Conservation (phyloP, 2,797 vertebrate genomes). For the Hybognathus amarus region DNA sequence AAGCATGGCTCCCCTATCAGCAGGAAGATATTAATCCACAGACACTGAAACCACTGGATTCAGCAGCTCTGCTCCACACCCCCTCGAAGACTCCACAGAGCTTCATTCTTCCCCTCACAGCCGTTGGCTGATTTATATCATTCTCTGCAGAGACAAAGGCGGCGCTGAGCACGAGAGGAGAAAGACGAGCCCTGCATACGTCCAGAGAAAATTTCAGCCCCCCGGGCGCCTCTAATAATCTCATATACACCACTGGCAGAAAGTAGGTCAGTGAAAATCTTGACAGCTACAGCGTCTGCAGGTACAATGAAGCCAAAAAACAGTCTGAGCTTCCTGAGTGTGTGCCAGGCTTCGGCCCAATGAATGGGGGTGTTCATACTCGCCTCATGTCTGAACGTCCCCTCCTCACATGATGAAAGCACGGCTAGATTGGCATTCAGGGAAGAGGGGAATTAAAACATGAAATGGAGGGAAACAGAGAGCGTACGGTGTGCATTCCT, state of each 20-base stretch:
- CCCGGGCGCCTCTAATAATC: slow-evolving; percentile 67
- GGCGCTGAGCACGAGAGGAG: slow-evolving; percentile 67
- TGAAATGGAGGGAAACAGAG: slow-evolving; percentile 62
- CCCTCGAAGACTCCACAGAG: slow-evolving; percentile 43
- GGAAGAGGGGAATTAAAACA: slow-evolving; percentile 69
- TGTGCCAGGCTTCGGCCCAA: slow-evolving; percentile 30
- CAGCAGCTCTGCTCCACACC: slow-evolving; percentile 43
- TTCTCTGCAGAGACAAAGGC: slow-evolving; percentile 69
- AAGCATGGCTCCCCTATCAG: slow-evolving; percentile 60
- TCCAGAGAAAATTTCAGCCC: slow-evolving; percentile 70
- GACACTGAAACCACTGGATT: slow-evolving; percentile 56
- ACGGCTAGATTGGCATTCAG: slow-evolving; percentile 64
- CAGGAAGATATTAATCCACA: slow-evolving; percentile 58
- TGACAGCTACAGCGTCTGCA: slow-evolving; percentile 39
- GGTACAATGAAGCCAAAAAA: slow-evolving; percentile 46
- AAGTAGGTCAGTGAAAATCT: slow-evolving; percentile 76
- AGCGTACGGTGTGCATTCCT: slow-evolving; percentile 66
- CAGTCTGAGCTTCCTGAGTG: slow-evolving; percentile 48
- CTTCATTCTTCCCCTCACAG: slow-evolving; percentile 47
- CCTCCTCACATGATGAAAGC: slow-evolving; percentile 61
- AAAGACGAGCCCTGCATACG: slow-evolving; percentile 70
- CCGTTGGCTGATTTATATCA: slow-evolving; percentile 68
- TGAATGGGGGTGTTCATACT: slow-evolving; percentile 30
- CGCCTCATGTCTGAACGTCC: slow-evolving; percentile 52
- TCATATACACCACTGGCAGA: slow-evolving; percentile 69